phyloP scores from a whole-genome alignment of 92 coral and sea anemone species.

The Metridium senile region DNA sequence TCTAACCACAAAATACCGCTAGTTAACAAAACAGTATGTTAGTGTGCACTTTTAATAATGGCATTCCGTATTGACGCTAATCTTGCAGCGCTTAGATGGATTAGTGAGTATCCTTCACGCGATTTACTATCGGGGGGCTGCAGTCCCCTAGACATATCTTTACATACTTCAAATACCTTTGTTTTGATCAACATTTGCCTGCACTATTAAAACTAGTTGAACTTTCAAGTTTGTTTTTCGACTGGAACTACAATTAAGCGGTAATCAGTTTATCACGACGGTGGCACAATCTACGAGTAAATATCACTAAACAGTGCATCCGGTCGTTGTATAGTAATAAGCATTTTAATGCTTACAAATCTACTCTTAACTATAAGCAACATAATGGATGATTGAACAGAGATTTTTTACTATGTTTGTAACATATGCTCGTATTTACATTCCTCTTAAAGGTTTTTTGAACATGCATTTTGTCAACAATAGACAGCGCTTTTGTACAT shows the following conservation, averaged over 20 bases:
- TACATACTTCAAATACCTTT: constrained; percentile 29
- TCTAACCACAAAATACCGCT: not conserved
- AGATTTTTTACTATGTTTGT: constrained; percentile 34
- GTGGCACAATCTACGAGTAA: not conserved
- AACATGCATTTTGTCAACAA: constrained; percentile 71
- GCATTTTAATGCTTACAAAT: constrained; percentile 26
- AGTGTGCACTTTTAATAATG: constrained; percentile 5
- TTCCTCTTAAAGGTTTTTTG: constrained; percentile 61
- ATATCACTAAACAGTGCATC: constrained; percentile 14
- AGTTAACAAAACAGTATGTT: not conserved
- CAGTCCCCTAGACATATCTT: not conserved
- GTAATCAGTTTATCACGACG: constrained; percentile 30
- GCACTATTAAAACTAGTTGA: not conserved
- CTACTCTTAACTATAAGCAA: constrained; percentile 14
- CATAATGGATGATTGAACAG: constrained; percentile 24
- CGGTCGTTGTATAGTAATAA: constrained; percentile 11
- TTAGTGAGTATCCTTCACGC: constrained; percentile 52
- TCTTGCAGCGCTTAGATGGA: constrained; percentile 74
- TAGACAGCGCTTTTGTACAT: not conserved
- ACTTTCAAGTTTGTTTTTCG: constrained; percentile 32
- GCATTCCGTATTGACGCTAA: constrained; percentile 54
- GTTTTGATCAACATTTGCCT: constrained; percentile 27
- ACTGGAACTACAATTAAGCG: constrained; percentile 56
- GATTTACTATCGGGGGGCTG: constrained; percentile 9
- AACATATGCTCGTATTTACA: constrained; percentile 56